phyloP scores from a whole-genome alignment of 2,888 invertebrate genomes.

The Melieria omissa region DNA sequence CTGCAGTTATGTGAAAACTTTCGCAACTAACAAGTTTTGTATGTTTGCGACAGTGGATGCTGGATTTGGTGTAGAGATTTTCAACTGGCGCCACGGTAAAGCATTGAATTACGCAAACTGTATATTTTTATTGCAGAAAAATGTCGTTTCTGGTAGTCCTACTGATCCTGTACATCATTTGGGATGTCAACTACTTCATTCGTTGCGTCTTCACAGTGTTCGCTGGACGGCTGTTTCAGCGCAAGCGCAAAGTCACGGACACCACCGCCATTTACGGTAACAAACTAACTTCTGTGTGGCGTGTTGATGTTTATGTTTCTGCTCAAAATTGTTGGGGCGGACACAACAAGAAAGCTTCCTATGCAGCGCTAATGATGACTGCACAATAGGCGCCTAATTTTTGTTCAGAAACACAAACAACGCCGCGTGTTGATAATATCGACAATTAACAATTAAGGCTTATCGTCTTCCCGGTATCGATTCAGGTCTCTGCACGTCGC shows the following conservation, averaged over 20 bases:
- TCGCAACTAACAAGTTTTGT: too few species aligned
- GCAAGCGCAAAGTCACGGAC: constrained; percentile 77
- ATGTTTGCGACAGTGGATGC: too few species aligned
- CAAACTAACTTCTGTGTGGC: constrained; percentile 45
- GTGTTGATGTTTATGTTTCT: not conserved
- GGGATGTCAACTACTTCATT: constrained; percentile 85
- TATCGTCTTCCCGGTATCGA: constrained; percentile 26
- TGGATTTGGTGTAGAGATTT: too few species aligned
- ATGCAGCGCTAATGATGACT: too few species aligned
- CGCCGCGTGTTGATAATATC: too few species aligned
- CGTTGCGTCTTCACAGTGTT: constrained; percentile 78
- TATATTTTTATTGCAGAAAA: not conserved
- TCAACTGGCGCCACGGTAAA: too few species aligned
- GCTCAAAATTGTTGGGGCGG: not conserved
- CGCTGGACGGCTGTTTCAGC: constrained; percentile 76
- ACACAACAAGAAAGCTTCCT: too few species aligned
- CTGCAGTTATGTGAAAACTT: too few species aligned
- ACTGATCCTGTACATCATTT: constrained; percentile 74
- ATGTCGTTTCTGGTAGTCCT: constrained; percentile 59
- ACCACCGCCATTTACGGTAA: constrained; percentile 81
- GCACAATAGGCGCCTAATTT: too few species aligned
- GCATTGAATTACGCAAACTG: too few species aligned
- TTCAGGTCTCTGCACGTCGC: constrained; percentile 82
- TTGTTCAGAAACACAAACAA: too few species aligned
- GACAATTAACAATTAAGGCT: too few species aligned